These are phyloP conservation scores for Alca torda DNA, from an alignment of 2,797 vertebrate genomes.

Conservation along the genomic window DNA sequence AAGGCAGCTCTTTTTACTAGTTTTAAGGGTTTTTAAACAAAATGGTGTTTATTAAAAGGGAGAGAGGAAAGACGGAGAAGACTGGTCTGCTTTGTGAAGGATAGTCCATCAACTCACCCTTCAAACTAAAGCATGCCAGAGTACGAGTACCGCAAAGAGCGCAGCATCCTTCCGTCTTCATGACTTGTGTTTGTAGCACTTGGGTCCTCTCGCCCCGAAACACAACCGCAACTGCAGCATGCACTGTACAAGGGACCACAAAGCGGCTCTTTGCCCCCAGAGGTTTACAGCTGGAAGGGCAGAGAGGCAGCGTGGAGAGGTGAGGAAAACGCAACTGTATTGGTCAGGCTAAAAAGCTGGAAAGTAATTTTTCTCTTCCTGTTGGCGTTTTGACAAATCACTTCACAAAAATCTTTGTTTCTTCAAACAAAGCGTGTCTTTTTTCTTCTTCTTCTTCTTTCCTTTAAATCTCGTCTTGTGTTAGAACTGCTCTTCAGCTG, in stretches of 20 bases:
- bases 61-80: neutral
- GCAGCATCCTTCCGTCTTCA: neutral
- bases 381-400: constrained; percentile 27
- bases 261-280: neutral
- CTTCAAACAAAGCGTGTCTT: neutral
- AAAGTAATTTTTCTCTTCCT: constrained; percentile 20
- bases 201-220: rapidly evolving
- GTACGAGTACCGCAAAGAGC: neutral
- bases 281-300: neutral
- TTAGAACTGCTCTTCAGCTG: neutral
- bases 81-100: neutral
- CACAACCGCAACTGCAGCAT: neutral
- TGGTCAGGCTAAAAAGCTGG: neutral
- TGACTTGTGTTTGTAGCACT: neutral
- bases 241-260: neutral
- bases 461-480: neutral
- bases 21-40: neutral
- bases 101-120: neutral
- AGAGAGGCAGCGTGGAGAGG: rapidly evolving
- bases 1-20: neutral
- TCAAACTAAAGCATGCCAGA: neutral
- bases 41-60: neutral
- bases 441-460: neutral
- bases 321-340: neutral
- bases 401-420: constrained; percentile 33